A percentile compares a stretch with the other conserved stretches of the same genome.
Evolutionary conservation across 2,113 vertebrate species (phyloP).

Genomic region (Pelecanus crispus): DNA sequence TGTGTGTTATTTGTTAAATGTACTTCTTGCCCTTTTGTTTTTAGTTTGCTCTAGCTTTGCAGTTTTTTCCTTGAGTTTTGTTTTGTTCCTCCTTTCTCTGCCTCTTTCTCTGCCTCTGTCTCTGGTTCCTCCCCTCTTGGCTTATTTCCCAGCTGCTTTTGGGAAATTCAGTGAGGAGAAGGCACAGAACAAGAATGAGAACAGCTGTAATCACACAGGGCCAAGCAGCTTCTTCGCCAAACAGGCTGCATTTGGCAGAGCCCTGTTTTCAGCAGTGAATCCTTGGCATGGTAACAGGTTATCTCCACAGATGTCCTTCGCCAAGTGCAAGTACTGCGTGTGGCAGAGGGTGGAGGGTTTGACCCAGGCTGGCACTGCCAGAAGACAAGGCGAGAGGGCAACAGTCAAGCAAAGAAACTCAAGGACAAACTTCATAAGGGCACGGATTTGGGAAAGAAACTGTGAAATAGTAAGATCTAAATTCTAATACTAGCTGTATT

Average conservation of each 20-base stretch:
- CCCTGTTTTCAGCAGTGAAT: background rate
- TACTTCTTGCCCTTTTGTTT: background rate
- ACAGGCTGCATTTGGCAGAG: background rate
- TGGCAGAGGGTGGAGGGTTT: background rate
- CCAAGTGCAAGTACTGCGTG: background rate
- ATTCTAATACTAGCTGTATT: background rate
- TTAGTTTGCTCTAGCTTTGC: background rate
- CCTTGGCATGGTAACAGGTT: background rate
- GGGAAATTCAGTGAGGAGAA: background rate
- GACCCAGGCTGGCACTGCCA: background rate
- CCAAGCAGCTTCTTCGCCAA: background rate
- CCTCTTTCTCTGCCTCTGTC: background rate
- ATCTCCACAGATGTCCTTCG: background rate
- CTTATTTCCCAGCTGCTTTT: slow-evolving; percentile 1
- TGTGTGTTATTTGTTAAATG: background rate
- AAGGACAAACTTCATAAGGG: background rate
- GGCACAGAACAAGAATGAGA: background rate
- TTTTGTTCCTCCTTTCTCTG: background rate
- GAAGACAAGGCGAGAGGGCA: background rate
- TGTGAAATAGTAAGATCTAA: background rate
- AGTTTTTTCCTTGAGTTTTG: background rate
- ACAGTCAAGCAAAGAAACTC: background rate
- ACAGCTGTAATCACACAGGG: background rate
- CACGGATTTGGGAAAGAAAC: background rate
- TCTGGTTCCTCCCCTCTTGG: background rate